A percentile compares a stretch with the other conserved stretches of the same genome.
phyloP scores from a whole-genome alignment of 1,140 invertebrate genomes.

The Trichoplusia ni region DNA sequence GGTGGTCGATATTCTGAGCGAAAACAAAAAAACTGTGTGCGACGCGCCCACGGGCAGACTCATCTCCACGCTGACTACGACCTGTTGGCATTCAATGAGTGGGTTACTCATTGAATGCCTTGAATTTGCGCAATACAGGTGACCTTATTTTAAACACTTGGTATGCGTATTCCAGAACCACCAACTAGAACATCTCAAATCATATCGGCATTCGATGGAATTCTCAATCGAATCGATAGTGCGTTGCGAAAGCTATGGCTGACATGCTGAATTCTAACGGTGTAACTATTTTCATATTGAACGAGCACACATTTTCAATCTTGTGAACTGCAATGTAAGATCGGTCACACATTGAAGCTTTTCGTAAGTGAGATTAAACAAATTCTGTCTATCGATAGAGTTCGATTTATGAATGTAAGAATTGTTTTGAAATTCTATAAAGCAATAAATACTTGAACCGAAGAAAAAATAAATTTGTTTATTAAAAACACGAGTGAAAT shows the following conservation, averaged over 20 bases:
- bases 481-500: slow-evolving; percentile 45
- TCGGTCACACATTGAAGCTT: too few species aligned
- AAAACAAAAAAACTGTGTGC: slow-evolving; percentile 59
- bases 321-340: neutral
- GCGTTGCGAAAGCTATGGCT: neutral
- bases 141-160: slow-evolving; percentile 48
- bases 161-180: slow-evolving; percentile 1
- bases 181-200: neutral
- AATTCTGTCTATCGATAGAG: too few species aligned
- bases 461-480: neutral
- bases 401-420: too few species aligned
- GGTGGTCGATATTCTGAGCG: slow-evolving; percentile 65
- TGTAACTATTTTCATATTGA: too few species aligned
- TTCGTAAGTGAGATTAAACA: too few species aligned
- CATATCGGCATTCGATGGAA: neutral
- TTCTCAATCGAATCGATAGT: too few species aligned
- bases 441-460: neutral
- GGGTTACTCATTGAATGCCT: too few species aligned
- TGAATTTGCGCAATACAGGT: slow-evolving; percentile 65
- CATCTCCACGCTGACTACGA: slow-evolving; percentile 47
- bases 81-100: slow-evolving; percentile 58
- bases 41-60: slow-evolving; percentile 47
- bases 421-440: neutral
- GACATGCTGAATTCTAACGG: neutral
- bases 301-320: neutral